These are phyloP conservation scores for Ceyx margarethae DNA, from an alignment of 2,113 vertebrate species.

Conservation along the genomic window DNA sequence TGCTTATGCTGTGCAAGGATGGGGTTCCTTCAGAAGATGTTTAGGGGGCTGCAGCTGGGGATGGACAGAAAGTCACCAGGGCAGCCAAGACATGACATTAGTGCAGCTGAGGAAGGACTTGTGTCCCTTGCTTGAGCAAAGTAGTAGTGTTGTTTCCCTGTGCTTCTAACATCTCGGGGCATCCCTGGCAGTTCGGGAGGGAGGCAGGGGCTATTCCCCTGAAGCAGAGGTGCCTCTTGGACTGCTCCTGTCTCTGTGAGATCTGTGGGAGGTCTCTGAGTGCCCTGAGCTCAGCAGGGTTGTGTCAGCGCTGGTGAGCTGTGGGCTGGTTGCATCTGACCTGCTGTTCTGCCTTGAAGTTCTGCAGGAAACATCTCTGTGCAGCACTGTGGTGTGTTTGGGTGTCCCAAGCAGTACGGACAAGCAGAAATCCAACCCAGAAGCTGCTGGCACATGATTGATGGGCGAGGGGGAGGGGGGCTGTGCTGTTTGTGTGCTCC, in stretches of 20 bases:
- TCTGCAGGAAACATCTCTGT: neutral
- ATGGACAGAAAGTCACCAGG: neutral
- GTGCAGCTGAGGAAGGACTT: accelerated
- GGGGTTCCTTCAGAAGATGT: neutral
- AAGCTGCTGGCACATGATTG: neutral
- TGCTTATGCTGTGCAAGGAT: neutral
- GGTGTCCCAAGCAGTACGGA: neutral
- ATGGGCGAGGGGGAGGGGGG: neutral
- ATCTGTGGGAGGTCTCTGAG: neutral
- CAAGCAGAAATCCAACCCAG: neutral
- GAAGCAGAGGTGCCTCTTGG: neutral
- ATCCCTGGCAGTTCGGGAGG: neutral
- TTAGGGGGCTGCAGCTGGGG: neutral
- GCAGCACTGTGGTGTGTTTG: neutral
- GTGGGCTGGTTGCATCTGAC: neutral
- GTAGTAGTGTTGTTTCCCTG: no score
- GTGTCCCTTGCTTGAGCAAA: neutral
- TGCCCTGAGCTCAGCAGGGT: neutral
- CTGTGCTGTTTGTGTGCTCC: neutral
- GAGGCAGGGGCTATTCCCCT: accelerated
- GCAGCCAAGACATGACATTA: neutral
- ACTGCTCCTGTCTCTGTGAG: neutral
- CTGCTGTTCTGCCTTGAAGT: neutral
- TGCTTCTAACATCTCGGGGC: neutral
- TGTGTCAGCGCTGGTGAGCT: neutral